Evolutionary conservation across 2,888 invertebrate genomes (phyloP).

Genomic region (Hypomecis atomaria): DNA sequence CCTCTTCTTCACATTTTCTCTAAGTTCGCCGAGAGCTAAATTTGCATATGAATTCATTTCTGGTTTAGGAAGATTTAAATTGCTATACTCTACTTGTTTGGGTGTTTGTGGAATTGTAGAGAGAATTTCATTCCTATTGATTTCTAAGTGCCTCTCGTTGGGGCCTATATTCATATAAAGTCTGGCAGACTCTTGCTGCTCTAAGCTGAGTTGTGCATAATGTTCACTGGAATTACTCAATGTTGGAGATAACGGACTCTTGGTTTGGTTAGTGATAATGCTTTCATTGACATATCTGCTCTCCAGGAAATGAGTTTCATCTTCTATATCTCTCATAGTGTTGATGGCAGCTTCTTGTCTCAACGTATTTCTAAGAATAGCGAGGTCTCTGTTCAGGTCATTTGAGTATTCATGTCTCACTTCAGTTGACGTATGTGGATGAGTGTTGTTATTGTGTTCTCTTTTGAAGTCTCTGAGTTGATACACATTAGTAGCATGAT

Average conservation of each 20-base stretch:
- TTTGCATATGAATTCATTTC: constrained; percentile 76
- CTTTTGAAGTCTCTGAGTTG: constrained; percentile 83
- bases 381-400: constrained; percentile 76
- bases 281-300: constrained; percentile 65
- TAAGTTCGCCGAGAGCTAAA: constrained; percentile 68
- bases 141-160: constrained; percentile 57
- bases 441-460: constrained; percentile 78
- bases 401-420: constrained; percentile 72
- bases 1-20: constrained; percentile 61
- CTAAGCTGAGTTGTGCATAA: constrained; percentile 75
- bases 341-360: constrained; percentile 68
- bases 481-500: constrained; percentile 83
- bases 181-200: constrained; percentile 67
- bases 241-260: constrained; percentile 70
- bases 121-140: constrained; percentile 57
- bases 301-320: constrained; percentile 70
- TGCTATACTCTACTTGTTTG: constrained; percentile 74
- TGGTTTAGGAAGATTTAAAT: constrained; percentile 63
- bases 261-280: constrained; percentile 45
- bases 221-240: constrained; percentile 77
- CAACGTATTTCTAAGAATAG: constrained; percentile 69
- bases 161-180: constrained; percentile 77
- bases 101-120: constrained; percentile 72
- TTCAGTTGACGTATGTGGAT: constrained; percentile 59
- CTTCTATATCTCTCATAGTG: constrained; percentile 73